Conservation (phyloP, 2,113 vertebrate species). For the Stegostoma tigrinum region DNA sequence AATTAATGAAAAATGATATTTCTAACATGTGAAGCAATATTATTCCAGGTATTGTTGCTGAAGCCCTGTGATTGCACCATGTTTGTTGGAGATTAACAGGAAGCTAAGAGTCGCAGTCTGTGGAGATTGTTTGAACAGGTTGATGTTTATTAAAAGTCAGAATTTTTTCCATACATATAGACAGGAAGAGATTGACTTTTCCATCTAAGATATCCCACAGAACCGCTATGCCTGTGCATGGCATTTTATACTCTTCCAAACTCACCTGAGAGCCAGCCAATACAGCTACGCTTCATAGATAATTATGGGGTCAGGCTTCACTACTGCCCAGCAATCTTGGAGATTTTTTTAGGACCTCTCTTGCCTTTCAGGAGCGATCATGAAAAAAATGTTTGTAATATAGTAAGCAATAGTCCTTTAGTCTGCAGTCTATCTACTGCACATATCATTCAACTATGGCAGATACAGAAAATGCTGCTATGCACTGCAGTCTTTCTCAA, state of each 20-base stretch:
- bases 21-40: neutral
- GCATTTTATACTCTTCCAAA: neutral
- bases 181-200: no score
- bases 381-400: neutral
- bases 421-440: neutral
- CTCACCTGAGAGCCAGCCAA: neutral
- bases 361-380: neutral
- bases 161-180: neutral
- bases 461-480: no score
- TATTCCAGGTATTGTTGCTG: neutral
- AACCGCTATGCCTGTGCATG: no score
- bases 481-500: no score
- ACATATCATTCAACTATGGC: no score
- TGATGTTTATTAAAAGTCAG: neutral
- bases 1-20: neutral
- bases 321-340: neutral
- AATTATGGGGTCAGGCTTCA: neutral
- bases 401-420: neutral
- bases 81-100: neutral
- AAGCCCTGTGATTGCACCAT: neutral
- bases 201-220: no score
- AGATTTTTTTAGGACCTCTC: neutral
- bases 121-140: neutral
- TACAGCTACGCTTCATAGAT: neutral
- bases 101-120: neutral